Evolutionary conservation across 1,140 invertebrate species (phyloP), one percentile per base, ranked within the genome.

Genomic region (Sycobia sp.): DNA sequence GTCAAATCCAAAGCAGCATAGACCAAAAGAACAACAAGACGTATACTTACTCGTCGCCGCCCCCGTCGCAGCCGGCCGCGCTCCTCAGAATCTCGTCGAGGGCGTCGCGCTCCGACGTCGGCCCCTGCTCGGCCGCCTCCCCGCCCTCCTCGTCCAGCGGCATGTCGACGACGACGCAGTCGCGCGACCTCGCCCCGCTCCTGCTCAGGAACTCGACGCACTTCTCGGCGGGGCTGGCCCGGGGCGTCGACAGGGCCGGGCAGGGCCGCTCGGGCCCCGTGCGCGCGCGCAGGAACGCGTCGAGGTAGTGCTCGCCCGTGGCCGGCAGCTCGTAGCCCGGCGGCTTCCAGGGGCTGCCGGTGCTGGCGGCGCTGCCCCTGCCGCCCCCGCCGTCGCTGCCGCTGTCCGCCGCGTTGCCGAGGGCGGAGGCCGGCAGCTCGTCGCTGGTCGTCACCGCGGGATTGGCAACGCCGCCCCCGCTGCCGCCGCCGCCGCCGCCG

Each of bases 201-300:
- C 74, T 73, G 16, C 74, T 78, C 14, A 82, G 58, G 53, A 74
- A 82, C 46, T 80, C 76, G 22, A 82, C 75, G 69, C 80, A 82
- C 71, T 82, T 81, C 66, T 82, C 80, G 46, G 80, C 80, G 3
- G 80, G 77, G 60, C 79, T 81, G 5, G 80, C 69, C 25, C 76
- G 68, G 0, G 73, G 69, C 0, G 73, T 53, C 13, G 75, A 72
- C 8, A 82, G 22, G 3, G 68, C 66, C 43, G 73, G 57, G 38
- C 75, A 68, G n/a, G n/a, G n/a, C n/a, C n/a, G n/a, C 57, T 49
- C 69, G 62, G 38, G 60, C 49, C 3, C 66, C 25, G 22, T 62
- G 46, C 0, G 57, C 16, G 66, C 66, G 43, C 72, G 68, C 14
- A 79, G 54, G 14, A 80, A 75, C 9, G 72, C 74, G 63, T 81